Evolutionary conservation across 64 coral and sea anemone species (phyloP).

Genomic region (Hydrozoanthus tunicans): DNA sequence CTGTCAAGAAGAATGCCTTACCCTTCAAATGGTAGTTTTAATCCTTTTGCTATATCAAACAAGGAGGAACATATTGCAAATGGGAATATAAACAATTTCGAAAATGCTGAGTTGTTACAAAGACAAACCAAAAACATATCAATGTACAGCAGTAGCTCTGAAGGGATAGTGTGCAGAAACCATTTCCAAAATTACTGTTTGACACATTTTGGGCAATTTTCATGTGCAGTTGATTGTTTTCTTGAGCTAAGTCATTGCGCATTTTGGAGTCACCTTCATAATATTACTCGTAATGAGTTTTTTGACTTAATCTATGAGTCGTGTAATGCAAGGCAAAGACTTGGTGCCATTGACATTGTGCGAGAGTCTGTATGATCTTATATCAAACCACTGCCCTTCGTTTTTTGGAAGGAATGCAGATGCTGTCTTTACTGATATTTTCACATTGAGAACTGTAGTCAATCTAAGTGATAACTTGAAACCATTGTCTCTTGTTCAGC

Average conservation of each 20-base stretch:
- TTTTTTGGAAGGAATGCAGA: background rate
- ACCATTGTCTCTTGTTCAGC: slow-evolving; percentile 10
- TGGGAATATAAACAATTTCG: slow-evolving; percentile 22
- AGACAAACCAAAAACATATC: background rate
- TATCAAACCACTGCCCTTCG: slow-evolving; percentile 2
- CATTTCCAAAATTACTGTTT: slow-evolving; percentile 56
- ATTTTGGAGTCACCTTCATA: slow-evolving; percentile 14
- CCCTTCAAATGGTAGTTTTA: slow-evolving; percentile 34
- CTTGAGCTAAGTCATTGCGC: slow-evolving; percentile 15
- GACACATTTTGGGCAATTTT: slow-evolving; percentile 48
- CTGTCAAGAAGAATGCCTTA: slow-evolving; percentile 39
- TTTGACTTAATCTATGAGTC: slow-evolving; percentile 13
- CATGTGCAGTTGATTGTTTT: slow-evolving; percentile 59
- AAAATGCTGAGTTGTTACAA: slow-evolving; percentile 24
- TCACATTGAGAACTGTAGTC: background rate
- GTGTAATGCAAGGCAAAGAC: slow-evolving; percentile 2
- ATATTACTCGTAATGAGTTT: slow-evolving; percentile 18
- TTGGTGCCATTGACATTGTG: slow-evolving; percentile 22
- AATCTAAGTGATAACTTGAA: slow-evolving; percentile 8
- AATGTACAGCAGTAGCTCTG: background rate
- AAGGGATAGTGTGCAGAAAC: slow-evolving; percentile 24
- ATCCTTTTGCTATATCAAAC: slow-evolving; percentile 14
- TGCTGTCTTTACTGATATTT: slow-evolving; percentile 45
- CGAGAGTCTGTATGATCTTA: slow-evolving; percentile 30
- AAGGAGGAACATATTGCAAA: slow-evolving; percentile 15